Evolutionary conservation across 2,113 vertebrate species (phyloP).

Genomic region (Thymallus thymallus): DNA sequence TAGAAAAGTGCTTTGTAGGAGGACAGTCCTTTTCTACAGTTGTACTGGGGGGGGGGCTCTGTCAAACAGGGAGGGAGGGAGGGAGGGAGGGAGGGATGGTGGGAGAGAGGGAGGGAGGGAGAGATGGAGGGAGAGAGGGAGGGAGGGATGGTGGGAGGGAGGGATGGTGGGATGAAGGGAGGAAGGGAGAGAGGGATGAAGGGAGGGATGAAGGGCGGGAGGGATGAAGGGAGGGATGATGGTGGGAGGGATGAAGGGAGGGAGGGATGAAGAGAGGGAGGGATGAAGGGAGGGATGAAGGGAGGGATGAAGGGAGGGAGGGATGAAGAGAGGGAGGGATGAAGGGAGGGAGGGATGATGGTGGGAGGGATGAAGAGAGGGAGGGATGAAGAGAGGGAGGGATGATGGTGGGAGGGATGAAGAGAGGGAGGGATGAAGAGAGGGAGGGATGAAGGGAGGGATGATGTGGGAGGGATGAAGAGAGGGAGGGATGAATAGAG

Average conservation of each 20-base stretch:
- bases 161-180: no score
- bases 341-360: not conserved
- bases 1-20: not conserved
- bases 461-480: no score
- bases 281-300: not conserved
- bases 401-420: no score
- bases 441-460: not conserved
- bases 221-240: no score
- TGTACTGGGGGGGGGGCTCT: not conserved
- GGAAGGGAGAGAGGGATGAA: no score
- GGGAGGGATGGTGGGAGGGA: not conserved
- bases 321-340: not conserved
- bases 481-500: not conserved
- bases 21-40: not conserved
- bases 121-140: slow-evolving; percentile 1
- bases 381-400: not conserved
- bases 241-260: no score
- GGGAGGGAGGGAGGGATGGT: not conserved
- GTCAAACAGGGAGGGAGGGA: not conserved
- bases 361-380: not conserved
- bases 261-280: not conserved
- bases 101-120: slow-evolving; percentile 3
- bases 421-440: no score
- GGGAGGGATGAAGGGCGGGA: no score
- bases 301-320: slow-evolving; percentile 10